Evolutionary conservation across 2,797 vertebrate genomes (phyloP), one percentile per base, ranked within the genome.

Genomic region (Malacoctenus gilli): DNA sequence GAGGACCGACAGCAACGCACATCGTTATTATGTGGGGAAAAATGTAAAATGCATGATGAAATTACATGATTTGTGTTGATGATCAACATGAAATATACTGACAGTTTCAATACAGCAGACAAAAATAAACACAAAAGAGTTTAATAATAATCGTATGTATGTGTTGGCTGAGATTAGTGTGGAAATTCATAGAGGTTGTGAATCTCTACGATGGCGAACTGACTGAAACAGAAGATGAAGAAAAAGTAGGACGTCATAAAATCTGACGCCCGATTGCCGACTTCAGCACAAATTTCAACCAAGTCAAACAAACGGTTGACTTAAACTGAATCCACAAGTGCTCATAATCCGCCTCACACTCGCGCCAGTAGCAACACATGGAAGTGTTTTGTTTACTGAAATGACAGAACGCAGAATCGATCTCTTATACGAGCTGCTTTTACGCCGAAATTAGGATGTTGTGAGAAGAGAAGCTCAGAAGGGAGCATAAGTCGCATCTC

Each of bases 261-360:
- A 34, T 63, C 36, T 41, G 48, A 43, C 5, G 32, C 25, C 9
- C 44, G 15, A 75, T 21, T 37, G 19, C 21, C 10, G 35, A 60
- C n/a, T 57, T 56, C 15, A 59, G 52, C 28, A 2, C 31, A 60
- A 58, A 71, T 54, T 51, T 60, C 14, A 61, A 41, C 62, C 46
- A 66, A 38, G 39, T 31, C 38, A 71, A 62, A 70, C 57, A 68
- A 53, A 69, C 37, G 2, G 5, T 28, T 40, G 53, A 61, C 2
- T 61, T 50, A 9, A 70, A 61, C 2, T 61, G 46, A 9, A 70
- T 47, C 52, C 37, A 55, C 22, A 23, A 56, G 10, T 22, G 53
- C 30, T 59, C 36, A 36, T 48, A 6, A 13, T 28, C n/a, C 14
- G 54, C n/a, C 50, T n/a, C n/a, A n/a, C n/a, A n/a, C n/a, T n/a